A percentile compares a stretch with the other conserved stretches of the same genome.
These are phyloP conservation scores for Ellobius talpinus DNA, from an alignment of 2,113 vertebrate genomes.

Conservation along the genomic window DNA sequence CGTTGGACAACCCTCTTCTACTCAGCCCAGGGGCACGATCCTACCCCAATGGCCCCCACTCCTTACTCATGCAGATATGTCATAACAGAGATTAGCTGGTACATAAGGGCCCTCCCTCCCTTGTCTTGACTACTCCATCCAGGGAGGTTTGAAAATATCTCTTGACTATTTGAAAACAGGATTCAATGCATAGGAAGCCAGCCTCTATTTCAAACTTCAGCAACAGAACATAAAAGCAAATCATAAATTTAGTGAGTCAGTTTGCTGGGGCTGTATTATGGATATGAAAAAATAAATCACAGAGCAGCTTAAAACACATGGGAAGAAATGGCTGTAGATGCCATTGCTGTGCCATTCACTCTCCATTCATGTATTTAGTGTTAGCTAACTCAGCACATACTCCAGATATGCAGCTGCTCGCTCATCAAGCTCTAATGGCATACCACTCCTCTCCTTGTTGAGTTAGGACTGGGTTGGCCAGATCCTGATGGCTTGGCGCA, in stretches of 20 bases:
- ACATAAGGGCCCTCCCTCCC: not conserved
- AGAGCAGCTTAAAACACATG: not conserved
- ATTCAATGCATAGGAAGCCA: not conserved
- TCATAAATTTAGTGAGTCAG: slow-evolving; percentile 51
- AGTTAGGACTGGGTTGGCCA: not conserved
- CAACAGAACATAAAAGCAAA: slow-evolving; percentile 68
- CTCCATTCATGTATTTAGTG: not conserved
- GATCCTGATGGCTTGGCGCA: not conserved
- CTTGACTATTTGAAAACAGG: slow-evolving; percentile 47
- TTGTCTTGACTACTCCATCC: not conserved
- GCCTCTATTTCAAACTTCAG: slow-evolving; percentile 60
- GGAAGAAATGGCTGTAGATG: not conserved
- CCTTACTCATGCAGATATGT: slow-evolving; percentile 72
- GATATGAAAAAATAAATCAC: slow-evolving; percentile 61
- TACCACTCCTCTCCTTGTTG: not conserved
- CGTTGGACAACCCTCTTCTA: slow-evolving; percentile 48
- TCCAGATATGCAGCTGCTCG: not conserved
- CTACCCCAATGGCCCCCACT: not conserved
- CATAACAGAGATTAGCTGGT: slow-evolving; percentile 80
- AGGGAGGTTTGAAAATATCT: slow-evolving; percentile 41
- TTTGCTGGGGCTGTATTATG: slow-evolving; percentile 43
- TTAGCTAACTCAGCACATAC: not conserved
- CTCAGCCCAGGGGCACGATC: slow-evolving; percentile 22
- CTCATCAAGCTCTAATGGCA: not conserved
- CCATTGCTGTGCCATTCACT: not conserved